Base-by-base conservation (phyloP, 1,140 invertebrate species). In the Gerris buenoi region DNA sequence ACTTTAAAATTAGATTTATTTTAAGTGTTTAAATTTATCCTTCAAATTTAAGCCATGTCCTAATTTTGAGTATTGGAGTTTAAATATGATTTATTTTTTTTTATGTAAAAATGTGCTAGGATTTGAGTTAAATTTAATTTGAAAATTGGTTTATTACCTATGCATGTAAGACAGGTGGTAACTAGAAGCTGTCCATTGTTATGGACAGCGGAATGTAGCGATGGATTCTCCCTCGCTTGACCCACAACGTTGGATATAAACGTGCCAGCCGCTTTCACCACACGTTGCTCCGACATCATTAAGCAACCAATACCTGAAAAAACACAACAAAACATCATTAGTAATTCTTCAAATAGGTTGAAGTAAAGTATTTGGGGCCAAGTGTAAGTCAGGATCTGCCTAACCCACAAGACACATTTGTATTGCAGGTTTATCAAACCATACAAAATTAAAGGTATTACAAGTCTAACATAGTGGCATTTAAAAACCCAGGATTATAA, bases 201-300 rank as follows among this genome's bases (percentile, higher is more conserved):
- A 66, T 80, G 77, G 5, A 85, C 77, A 46, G 83, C 75, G 65
- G 74, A 73, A 58, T 77, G 74, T 70, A 85, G 77, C 13, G 72
- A 74, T 57, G 76, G 73, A 65, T 73, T 72, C 69, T 85, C 81
- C 65, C 78, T 72, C 71, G 80, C 81, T 59, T 76, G 75, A 13
- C 72, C 75, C 33, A 85, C 78, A 69, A 85, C 81, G 69, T 82
- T 80, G n/a, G 79, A 78, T 69, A 86, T 70, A 73, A 85, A 85
- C 29, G 75, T 74, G 15, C 79, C 77, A 58, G 80, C 75, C 5
- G 80, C 75, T 73, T 84, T 85, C 27, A 87, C 79, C 5, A 83
- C 82, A 25, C 78, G 77, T 66, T 78, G 75, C 77, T 88, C 86
- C 70, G 83, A 82, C 67, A 87, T 72, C 25, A 77, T 74, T 65